Base-by-base conservation (phyloP, 2,113 vertebrate species). In the Cercopithecus mona region DNA sequence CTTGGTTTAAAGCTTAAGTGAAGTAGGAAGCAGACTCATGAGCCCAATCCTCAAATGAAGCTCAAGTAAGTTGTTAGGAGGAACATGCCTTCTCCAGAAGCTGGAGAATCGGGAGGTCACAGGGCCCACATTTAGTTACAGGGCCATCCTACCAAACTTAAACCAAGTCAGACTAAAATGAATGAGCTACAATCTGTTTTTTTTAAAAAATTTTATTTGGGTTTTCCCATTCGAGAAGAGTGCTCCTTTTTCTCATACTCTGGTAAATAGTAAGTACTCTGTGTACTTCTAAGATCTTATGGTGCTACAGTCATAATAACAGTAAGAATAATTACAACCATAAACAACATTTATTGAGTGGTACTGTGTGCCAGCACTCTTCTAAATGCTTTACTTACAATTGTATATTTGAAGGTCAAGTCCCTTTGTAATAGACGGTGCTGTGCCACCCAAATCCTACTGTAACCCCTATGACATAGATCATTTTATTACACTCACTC, bases 1-100 rank as follows among this genome's bases (percentile, higher is more conserved):
- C n/a, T 88, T n/a, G 23, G 17, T 85, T 83, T 70, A 61, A 50
- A 85, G 48, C 18, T 86, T 88, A 82, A 88, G 32, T 68, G 30
- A 35, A 35, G 66, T 68, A 7, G 32, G 27, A 64, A 64, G 23
- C 61, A 64, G 61, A 27, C 61, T 64, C 12, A 64, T 64, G 27
- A 64, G 61, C 61, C 27, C 27, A 64, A 14, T 64, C 61, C 61
- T 64, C 61, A 64, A 64, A 64, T 64, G 61, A 32, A 64, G 61
- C 61, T 64, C 5, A 6, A 64, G 27, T 64, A 64, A 30, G 27
- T 6, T 64, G 27, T 32, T 64, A 64, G 27, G 61, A 64, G 27
- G 27, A 64, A 30, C 27, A 64, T 64, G 27, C 12, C 61, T 64
- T 64, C 61, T 64, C 11, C 27, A 30, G 76, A 93, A 66, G 20